phyloP scores from a whole-genome alignment of 2,113 vertebrate genomes.

The Motacilla tschutschensis region DNA sequence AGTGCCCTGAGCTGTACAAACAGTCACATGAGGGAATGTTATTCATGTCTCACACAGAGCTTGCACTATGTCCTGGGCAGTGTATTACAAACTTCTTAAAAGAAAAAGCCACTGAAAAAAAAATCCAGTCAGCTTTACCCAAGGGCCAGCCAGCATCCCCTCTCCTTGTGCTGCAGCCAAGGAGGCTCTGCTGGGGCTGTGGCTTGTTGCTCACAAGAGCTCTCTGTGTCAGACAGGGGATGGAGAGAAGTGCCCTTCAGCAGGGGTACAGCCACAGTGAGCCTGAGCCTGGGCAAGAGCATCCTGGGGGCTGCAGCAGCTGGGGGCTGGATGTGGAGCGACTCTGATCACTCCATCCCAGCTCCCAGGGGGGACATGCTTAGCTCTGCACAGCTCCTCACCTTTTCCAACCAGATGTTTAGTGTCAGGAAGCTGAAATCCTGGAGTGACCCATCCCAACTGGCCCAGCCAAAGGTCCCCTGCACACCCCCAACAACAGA shows the following conservation, averaged over 20 bases:
- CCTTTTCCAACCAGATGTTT: not conserved
- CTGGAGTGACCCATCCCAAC: not conserved
- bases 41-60: constrained; percentile 44
- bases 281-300: not conserved
- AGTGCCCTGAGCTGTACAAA: constrained; percentile 25
- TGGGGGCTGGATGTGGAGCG: not conserved
- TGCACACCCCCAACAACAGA: rapidly evolving
- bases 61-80: constrained; percentile 20
- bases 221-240: constrained; percentile 7
- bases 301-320: not conserved
- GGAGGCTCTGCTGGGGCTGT: not conserved
- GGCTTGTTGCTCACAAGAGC: not conserved
- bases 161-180: not conserved
- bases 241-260: not conserved
- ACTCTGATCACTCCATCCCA: not conserved
- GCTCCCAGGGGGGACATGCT: not conserved
- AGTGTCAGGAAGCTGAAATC: not conserved
- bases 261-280: rapidly evolving
- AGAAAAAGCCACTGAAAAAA: constrained; percentile 14
- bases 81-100: not conserved
- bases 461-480: not conserved
- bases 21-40: constrained; percentile 24
- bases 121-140: not conserved
- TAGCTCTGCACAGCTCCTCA: not conserved
- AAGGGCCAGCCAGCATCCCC: constrained; percentile 20